A percentile compares a stretch with the other conserved stretches of the same genome.
Conservation (phyloP, 2,113 vertebrate genomes). For the Conger conger region DNA sequence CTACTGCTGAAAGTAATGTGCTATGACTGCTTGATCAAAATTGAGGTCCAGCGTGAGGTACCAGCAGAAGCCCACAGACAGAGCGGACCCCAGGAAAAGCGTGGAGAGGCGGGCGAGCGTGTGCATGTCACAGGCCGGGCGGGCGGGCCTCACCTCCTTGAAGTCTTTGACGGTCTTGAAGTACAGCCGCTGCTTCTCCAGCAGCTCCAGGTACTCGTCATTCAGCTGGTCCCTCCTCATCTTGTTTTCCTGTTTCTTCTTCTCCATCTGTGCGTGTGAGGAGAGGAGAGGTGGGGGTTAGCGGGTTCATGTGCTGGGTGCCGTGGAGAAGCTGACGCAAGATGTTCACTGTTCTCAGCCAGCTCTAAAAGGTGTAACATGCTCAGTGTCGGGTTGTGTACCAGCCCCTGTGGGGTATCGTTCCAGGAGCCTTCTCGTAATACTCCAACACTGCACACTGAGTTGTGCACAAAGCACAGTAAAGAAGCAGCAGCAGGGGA, state of each 20-base stretch:
- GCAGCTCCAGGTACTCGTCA: slow-evolving; percentile 91
- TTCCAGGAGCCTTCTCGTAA: no score
- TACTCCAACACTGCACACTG: no score
- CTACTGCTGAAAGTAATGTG: neutral
- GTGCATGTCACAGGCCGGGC: neutral
- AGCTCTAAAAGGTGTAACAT: no score
- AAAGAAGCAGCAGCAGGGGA: no score
- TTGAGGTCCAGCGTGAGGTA: neutral
- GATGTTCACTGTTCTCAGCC: neutral
- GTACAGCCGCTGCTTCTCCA: slow-evolving; percentile 94
- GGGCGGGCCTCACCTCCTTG: slow-evolving; percentile 84
- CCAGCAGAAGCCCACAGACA: neutral
- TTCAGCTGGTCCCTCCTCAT: slow-evolving; percentile 97
- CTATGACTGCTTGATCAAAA: neutral
- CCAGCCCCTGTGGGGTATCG: no score
- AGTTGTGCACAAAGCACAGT: no score
- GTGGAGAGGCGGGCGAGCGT: neutral
- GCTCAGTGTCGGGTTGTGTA: no score
- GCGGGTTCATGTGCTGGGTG: neutral
- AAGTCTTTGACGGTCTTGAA: slow-evolving; percentile 99
- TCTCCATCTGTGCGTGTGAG: slow-evolving; percentile 82
- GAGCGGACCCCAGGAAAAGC: no score
- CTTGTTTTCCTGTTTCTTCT: slow-evolving; percentile 98
- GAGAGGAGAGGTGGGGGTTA: neutral
- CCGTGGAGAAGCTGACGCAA: neutral